These are phyloP conservation scores for Lathronympha strigana DNA, from an alignment of 2,888 invertebrate genomes.

Conservation along the genomic window DNA sequence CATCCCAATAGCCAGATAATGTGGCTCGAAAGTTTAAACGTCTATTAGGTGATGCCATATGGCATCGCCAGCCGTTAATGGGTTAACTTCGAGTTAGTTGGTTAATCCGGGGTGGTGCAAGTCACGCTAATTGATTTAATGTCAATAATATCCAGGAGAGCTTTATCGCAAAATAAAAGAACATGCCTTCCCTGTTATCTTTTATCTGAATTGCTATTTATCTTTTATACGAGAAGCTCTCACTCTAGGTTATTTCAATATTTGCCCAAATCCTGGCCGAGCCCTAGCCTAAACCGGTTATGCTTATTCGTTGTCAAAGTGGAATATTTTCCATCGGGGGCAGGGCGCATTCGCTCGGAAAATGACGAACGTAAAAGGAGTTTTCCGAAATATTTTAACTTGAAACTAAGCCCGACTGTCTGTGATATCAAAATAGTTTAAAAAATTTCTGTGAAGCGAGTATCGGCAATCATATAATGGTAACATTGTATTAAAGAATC, in stretches of 20 bases:
- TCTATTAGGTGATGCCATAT: too few relatives aligned
- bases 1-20: too few relatives aligned
- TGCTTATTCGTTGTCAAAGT: constrained; percentile 46
- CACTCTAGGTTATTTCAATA: constrained; percentile 37
- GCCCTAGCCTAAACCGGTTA: constrained; percentile 35
- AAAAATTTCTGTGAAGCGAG: not conserved
- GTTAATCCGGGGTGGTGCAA: too few relatives aligned
- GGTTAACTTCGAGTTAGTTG: too few relatives aligned
- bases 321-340: constrained; percentile 50
- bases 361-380: constrained; percentile 49
- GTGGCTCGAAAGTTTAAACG: too few relatives aligned
- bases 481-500: constrained; percentile 62
- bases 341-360: constrained; percentile 50
- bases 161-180: not conserved
- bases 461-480: constrained; percentile 25
- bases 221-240: constrained; percentile 24
- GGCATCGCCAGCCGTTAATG: too few relatives aligned
- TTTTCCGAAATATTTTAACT: constrained; percentile 26
- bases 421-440: constrained; percentile 11
- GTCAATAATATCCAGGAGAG: not conserved
- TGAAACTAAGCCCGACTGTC: constrained; percentile 13
- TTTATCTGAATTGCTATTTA: constrained; percentile 26
- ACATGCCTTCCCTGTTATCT: not conserved
- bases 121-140: constrained; percentile 4
- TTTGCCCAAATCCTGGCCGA: constrained; percentile 34